Evolutionary conservation across 1,140 invertebrate genomes (phyloP), one percentile per base, ranked within the genome.

Genomic region (Sitobion miscanthi): DNA sequence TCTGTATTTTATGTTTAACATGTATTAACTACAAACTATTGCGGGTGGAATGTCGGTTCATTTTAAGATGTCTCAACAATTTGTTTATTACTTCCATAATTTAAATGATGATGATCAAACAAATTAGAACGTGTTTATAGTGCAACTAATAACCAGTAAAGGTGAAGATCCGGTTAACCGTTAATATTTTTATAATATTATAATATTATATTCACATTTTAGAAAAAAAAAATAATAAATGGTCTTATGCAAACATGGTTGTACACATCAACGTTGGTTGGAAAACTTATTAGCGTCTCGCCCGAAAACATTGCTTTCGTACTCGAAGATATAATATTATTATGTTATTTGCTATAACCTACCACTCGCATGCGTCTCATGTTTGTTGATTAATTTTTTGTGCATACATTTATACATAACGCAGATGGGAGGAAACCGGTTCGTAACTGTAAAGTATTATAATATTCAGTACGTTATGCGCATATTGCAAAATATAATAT

Each of bases 371-470:
- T n/a, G 62, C 3, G 1, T n/a, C 62, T 23, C 49, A 49, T 38
- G 30, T 38, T 21, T 35, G 86, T 88, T 49, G 47, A 89, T 89
- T 54, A 89, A 89, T 54, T 89, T 89, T 89, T 54, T 89, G 52
- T 5, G 86, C n/a, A 54, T 14, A 17, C 14, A 17, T 89, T 35
- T 35, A 14, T 35, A 38, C 35, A 38, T 49, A 23, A 35, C 20
- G n/a, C 4, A 5, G 30, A 35, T 21, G 21, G 5, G 4, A 20
- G 8, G 87, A 54, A 89, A 89, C 87, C 87, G 87, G 87, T 89
- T 89, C 49, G 21, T 89, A 89, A 89, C 87, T 89, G 87, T 89
- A 89, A 89, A 89, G 11, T 47, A 52, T 54, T 54, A 47, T 87
- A 30, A 47, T 87, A 47, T 20, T 30, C 45, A n/a, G 45, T 47